Evolutionary conservation across 2,113 vertebrate genomes (phyloP).

Genomic region (Anser cygnoides): DNA sequence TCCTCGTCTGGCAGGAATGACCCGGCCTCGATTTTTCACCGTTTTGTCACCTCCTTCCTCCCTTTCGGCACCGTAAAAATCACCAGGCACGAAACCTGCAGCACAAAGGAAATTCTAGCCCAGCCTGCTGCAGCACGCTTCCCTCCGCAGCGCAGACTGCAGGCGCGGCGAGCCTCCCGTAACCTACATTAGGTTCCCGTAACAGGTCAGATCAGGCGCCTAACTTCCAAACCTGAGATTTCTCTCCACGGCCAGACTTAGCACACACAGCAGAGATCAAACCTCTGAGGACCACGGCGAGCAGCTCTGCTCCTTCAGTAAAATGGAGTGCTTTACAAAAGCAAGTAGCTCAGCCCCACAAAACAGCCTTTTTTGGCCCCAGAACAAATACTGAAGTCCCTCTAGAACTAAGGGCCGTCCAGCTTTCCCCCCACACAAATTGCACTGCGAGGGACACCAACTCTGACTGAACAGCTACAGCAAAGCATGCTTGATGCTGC

Average conservation of each 20-base stretch:
- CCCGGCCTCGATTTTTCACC: conserved; percentile 23
- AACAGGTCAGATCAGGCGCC: conserved; percentile 3
- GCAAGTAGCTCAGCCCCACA: neutral
- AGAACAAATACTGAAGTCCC: neutral
- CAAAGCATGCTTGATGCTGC: neutral
- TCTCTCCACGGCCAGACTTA: conserved; percentile 1
- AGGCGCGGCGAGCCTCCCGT: conserved; percentile 37
- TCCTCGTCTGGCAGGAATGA: conserved; percentile 30
- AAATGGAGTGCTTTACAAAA: conserved; percentile 26
- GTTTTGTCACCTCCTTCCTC: conserved; percentile 13
- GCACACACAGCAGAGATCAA: conserved; percentile 9
- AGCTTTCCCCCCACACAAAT: conserved; percentile 1
- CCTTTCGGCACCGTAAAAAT: conserved; percentile 20
- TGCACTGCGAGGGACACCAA: neutral
- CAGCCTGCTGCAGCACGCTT: conserved; percentile 43
- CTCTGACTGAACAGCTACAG: neutral
- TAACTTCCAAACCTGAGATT: conserved; percentile 31
- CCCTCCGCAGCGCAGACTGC: conserved; percentile 27
- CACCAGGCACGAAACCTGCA: conserved; percentile 44
- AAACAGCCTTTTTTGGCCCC: neutral
- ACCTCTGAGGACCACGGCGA: neutral
- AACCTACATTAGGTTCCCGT: conserved; percentile 26
- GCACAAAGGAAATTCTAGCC: conserved; percentile 33
- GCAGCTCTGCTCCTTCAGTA: conserved; percentile 32
- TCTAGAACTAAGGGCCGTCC: neutral